Conservation (phyloP, 2,113 vertebrate species). For the Mirounga angustirostris region DNA sequence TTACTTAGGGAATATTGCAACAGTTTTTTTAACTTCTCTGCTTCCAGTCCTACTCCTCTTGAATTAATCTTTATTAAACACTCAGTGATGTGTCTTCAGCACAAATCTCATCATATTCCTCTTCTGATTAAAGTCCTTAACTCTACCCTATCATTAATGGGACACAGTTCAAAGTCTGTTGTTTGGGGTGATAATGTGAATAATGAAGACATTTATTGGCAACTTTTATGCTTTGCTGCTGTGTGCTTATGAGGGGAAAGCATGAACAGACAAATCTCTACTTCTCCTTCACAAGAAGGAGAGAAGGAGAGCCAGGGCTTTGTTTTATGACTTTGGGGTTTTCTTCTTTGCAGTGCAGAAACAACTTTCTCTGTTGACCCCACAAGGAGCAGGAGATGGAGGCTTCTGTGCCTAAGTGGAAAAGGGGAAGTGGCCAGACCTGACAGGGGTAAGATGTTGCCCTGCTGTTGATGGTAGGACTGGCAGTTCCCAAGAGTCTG, state of each 20-base stretch:
- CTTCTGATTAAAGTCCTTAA: not conserved
- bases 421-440: accelerated
- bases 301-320: not conserved
- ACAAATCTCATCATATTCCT: not conserved
- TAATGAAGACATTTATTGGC: not conserved
- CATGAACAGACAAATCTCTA: not conserved
- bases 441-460: no score
- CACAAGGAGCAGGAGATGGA: not conserved
- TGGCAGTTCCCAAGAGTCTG: not conserved
- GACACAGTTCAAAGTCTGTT: not conserved
- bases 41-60: not conserved
- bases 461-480: not conserved
- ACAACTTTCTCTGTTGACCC: not conserved
- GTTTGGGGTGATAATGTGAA: not conserved
- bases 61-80: not conserved
- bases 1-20: not conserved
- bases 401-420: not conserved
- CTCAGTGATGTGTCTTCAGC: not conserved
- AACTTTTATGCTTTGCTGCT: not conserved
- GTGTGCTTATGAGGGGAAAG: not conserved
- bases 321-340: not conserved
- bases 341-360: not conserved
- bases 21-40: not conserved
- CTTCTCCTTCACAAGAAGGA: not conserved
- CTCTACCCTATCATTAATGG: not conserved